Conservation (phyloP, 2,888 invertebrate species). For the Corythucha ciliata region DNA sequence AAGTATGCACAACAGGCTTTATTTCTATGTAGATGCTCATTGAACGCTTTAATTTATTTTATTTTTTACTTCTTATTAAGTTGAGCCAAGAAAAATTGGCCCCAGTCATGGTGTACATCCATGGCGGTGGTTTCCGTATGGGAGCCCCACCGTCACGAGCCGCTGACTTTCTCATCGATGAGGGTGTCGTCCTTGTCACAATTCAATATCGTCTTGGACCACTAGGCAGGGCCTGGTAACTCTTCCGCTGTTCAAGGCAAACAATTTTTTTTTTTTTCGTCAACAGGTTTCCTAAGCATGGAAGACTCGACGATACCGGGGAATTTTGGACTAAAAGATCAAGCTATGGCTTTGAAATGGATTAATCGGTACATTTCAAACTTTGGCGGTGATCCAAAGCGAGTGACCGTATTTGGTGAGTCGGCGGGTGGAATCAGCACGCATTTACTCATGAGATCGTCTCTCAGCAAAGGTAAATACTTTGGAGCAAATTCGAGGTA, state of each 20-base stretch:
- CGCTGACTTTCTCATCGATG: not conserved
- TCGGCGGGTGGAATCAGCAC: not conserved
- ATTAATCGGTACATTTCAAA: not conserved
- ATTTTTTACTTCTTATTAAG: no score
- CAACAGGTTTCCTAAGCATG: not conserved
- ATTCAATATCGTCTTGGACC: not conserved
- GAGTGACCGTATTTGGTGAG: not conserved
- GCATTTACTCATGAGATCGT: no score
- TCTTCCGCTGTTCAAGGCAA: no score
- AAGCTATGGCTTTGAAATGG: not conserved
- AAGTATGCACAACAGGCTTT: not conserved
- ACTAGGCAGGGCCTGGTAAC: no score
- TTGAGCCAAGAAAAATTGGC: no score
- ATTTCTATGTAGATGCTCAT: no score
- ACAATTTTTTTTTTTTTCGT: no score
- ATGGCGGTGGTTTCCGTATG: constrained; percentile 14
- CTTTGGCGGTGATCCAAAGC: not conserved
- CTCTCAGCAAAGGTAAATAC: no score
- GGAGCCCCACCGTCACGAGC: not conserved
- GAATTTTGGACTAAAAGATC: constrained; percentile 1
- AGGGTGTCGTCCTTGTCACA: not conserved
- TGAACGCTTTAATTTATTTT: no score
- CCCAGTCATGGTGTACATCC: constrained; percentile 15
- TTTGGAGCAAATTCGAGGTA: no score
- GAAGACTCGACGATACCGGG: not conserved